These are phyloP conservation scores for Girardinus metallicus DNA, from an alignment of 2,797 vertebrate genomes.

Conservation along the genomic window DNA sequence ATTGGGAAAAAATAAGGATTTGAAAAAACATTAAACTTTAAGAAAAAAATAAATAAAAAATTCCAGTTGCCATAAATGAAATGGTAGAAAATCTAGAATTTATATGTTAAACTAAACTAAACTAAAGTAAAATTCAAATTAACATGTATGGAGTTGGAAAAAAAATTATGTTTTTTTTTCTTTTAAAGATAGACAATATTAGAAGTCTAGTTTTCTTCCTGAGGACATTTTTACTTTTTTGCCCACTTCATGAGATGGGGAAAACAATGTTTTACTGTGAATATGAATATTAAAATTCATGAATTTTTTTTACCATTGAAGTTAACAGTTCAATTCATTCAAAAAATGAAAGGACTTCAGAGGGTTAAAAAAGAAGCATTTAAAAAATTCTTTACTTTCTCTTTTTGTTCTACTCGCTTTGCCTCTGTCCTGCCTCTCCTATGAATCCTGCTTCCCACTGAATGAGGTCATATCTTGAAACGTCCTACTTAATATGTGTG, in stretches of 20 bases:
- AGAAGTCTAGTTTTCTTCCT: neutral
- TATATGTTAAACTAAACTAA: neutral
- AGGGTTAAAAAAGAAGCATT: neutral
- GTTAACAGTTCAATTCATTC: neutral
- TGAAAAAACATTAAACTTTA: too few species aligned
- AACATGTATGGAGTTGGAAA: neutral
- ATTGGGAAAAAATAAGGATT: too few species aligned
- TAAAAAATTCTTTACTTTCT: conserved; percentile 23
- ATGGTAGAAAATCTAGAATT: neutral
- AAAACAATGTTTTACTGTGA: neutral
- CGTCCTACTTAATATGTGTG: conserved; percentile 70
- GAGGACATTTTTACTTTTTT: neutral
- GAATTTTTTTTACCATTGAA: neutral
- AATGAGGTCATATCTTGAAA: conserved; percentile 76
- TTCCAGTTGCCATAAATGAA: neutral
- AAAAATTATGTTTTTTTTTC: neutral
- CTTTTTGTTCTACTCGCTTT: conserved; percentile 27
- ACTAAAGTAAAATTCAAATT: neutral
- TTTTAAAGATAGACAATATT: neutral
- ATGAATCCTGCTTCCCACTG: conserved; percentile 50
- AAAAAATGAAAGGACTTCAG: neutral
- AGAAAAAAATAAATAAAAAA: neutral
- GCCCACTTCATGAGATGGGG: neutral
- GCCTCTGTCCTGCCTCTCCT: conserved; percentile 42
- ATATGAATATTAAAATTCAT: neutral